Conservation (phyloP, 1,140 invertebrate species). For the Pachyrhynchus sulphureomaculatus region DNA sequence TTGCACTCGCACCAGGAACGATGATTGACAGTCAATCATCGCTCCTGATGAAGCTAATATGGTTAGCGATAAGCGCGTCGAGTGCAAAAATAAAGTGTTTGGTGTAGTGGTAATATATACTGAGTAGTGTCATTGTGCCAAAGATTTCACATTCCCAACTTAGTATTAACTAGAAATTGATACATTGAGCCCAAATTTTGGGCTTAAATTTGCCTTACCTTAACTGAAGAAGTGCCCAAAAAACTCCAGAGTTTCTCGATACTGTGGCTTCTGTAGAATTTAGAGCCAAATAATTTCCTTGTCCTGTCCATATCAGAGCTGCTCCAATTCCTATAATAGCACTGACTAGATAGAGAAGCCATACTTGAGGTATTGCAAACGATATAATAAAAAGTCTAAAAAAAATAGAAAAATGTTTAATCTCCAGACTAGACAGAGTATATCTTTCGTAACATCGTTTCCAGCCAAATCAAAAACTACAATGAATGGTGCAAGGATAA, state of each 20-base stretch:
- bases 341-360: slow-evolving; percentile 81
- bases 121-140: too few relatives aligned
- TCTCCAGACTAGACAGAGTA: not conserved
- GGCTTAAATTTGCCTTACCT: too few relatives aligned
- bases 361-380: slow-evolving; percentile 82
- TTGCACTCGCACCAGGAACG: too few relatives aligned
- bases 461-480: not conserved
- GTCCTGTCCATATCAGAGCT: slow-evolving; percentile 86
- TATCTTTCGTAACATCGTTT: not conserved
- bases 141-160: too few relatives aligned
- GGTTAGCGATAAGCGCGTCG: too few relatives aligned
- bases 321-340: slow-evolving; percentile 86
- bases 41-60: too few relatives aligned
- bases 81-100: too few relatives aligned
- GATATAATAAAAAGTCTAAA: slow-evolving; percentile 74
- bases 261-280: slow-evolving; percentile 87
- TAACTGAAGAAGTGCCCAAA: slow-evolving; percentile 93
- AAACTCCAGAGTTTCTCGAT: slow-evolving; percentile 89
- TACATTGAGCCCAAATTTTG: too few relatives aligned
- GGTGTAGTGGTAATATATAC: too few relatives aligned
- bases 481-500: too few relatives aligned
- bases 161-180: too few relatives aligned
- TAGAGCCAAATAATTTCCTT: slow-evolving; percentile 90
- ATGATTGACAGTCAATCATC: too few relatives aligned
- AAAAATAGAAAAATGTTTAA: slow-evolving; percentile 9